These are phyloP conservation scores for Cydia splendana DNA, from an alignment of 1,140 invertebrate species.

Conservation along the genomic window DNA sequence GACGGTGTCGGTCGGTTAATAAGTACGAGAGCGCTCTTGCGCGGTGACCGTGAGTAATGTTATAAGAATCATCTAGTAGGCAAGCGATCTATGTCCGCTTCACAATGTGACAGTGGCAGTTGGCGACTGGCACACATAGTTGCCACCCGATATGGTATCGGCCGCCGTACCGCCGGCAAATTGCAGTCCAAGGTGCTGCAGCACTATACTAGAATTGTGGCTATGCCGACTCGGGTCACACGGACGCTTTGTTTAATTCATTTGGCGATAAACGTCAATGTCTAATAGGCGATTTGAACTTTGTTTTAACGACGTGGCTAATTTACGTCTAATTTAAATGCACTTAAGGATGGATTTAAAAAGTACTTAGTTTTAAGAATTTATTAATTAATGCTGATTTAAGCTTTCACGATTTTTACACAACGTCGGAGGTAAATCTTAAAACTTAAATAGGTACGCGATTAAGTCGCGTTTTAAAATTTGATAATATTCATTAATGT, in stretches of 20 bases:
- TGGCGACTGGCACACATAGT: slow-evolving; percentile 68
- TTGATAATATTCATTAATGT: no score
- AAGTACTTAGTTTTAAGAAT: no score
- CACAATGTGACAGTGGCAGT: slow-evolving; percentile 49
- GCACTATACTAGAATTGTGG: not conserved
- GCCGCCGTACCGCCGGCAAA: slow-evolving; percentile 48
- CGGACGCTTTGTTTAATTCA: slow-evolving; percentile 50
- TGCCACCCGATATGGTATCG: slow-evolving; percentile 64
- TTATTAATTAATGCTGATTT: no score
- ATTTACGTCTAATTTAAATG: no score
- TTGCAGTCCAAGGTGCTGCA: slow-evolving; percentile 54
- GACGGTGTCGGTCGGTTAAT: no score
- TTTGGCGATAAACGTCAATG: slow-evolving; percentile 41
- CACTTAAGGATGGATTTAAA: no score
- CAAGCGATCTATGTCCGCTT: not conserved
- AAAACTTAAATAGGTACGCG: no score
- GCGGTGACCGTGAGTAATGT: no score
- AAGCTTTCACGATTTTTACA: no score
- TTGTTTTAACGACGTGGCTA: no score
- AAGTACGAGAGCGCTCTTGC: not conserved
- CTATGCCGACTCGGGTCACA: not conserved
- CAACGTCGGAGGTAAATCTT: no score
- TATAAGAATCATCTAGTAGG: not conserved
- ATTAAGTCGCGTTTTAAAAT: no score
- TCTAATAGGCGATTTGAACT: slow-evolving; percentile 20